Evolutionary conservation across 92 coral and sea anemone genomes (phyloP).

Genomic region (Pocillopora grandis): DNA sequence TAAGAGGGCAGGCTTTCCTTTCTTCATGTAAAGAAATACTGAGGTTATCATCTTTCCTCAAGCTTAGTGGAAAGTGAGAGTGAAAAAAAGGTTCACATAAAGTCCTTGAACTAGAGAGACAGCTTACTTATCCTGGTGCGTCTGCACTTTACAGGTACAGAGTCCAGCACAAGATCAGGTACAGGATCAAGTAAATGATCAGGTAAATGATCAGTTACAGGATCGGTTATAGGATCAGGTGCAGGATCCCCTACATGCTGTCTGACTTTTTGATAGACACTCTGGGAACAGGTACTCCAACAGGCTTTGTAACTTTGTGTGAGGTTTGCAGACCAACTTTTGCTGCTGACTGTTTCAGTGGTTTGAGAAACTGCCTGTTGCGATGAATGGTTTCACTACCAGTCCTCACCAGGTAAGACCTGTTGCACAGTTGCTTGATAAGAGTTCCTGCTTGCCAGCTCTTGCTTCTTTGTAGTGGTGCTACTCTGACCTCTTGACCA

Average conservation of each 20-base stretch:
- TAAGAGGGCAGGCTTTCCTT: no score
- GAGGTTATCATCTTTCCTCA: no score
- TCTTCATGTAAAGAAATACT: no score
- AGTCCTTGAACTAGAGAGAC: constrained; percentile 35
- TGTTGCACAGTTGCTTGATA: constrained; percentile 22
- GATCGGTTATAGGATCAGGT: neutral
- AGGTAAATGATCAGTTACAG: no score
- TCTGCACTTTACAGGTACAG: constrained; percentile 18
- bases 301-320: neutral
- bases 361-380: constrained; percentile 27
- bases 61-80: no score
- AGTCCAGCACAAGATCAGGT: neutral
- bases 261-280: no score
- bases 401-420: constrained; percentile 23
- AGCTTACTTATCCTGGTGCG: constrained; percentile 14
- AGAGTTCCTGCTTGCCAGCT: constrained; percentile 32
- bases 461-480: constrained; percentile 13
- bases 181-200: neutral
- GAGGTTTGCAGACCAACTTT: neutral
- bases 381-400: constrained; percentile 8
- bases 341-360: neutral
- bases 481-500: constrained; percentile 27
- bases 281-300: no score
- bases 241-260: constrained; percentile 1
- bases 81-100: neutral